phyloP scores from a whole-genome alignment of 2,797 vertebrate species.

The Saxicola maurus region DNA sequence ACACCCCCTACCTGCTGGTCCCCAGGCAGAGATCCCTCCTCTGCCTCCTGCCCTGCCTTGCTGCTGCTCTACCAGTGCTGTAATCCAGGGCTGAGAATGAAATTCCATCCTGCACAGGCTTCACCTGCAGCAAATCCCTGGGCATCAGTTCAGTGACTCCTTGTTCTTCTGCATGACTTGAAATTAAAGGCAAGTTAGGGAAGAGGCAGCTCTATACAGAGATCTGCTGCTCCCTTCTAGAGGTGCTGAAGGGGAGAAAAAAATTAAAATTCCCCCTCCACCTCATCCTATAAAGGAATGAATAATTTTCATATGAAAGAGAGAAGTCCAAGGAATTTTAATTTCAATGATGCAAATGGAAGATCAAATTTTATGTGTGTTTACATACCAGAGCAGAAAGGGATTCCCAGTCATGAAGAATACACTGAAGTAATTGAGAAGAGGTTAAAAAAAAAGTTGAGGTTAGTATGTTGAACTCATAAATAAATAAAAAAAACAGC shows the following conservation, averaged over 20 bases:
- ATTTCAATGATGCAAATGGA: background rate
- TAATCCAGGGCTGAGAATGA: background rate
- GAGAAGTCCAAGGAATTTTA: background rate
- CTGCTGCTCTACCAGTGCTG: background rate
- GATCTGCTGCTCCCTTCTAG: background rate
- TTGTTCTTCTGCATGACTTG: background rate
- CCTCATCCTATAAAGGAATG: background rate
- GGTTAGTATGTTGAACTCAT: background rate
- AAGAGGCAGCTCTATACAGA: background rate
- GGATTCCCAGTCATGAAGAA: background rate
- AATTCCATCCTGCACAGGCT: background rate
- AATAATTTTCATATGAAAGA: background rate
- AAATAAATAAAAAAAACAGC: background rate
- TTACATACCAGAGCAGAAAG: background rate
- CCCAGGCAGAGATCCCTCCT: accelerated
- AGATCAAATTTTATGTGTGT: background rate
- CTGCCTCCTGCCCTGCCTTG: background rate
- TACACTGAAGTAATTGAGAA: background rate
- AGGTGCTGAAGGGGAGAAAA: accelerated
- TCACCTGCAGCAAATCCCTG: background rate
- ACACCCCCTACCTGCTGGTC: accelerated
- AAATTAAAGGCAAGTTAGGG: background rate
- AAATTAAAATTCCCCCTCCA: background rate
- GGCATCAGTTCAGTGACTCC: background rate
- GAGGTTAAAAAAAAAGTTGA: background rate